phyloP scores from a whole-genome alignment of 2,797 vertebrate genomes.

The Heliangelus exortis region DNA sequence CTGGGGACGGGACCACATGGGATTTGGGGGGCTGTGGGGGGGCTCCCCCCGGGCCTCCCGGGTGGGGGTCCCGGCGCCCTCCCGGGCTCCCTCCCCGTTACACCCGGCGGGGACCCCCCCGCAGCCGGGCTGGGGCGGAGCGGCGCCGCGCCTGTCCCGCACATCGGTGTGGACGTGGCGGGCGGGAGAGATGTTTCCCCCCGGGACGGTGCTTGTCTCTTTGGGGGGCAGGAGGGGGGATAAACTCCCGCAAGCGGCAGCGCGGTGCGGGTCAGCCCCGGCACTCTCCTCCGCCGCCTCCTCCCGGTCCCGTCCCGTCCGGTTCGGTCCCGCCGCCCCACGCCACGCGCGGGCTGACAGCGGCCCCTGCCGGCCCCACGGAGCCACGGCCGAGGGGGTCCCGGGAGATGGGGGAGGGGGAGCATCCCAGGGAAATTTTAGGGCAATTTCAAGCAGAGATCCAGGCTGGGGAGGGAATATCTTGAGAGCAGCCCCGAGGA shows the following conservation, averaged over 20 bases:
- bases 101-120: neutral
- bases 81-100: neutral
- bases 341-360: neutral
- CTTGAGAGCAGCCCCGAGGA: too few species aligned
- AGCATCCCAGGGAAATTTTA: too few species aligned
- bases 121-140: neutral
- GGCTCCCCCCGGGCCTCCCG: neutral
- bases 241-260: neutral
- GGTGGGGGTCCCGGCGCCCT: rapidly evolving
- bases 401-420: neutral
- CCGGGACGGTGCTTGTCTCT: neutral
- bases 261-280: too few species aligned
- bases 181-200: neutral
- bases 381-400: neutral
- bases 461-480: too few species aligned
- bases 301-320: too few species aligned
- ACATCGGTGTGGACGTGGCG: neutral
- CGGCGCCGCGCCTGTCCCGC: neutral
- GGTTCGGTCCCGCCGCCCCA: too few species aligned
- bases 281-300: neutral
- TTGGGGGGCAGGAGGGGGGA: neutral
- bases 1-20: too few species aligned
- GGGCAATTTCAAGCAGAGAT: too few species aligned
- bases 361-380: neutral
- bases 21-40: too few species aligned